Percentiles rank a stretch among this genome's conserved stretches.
Evolutionary conservation across 2,888 invertebrate species (phyloP).

Genomic region (Trachelus iudaicus): DNA sequence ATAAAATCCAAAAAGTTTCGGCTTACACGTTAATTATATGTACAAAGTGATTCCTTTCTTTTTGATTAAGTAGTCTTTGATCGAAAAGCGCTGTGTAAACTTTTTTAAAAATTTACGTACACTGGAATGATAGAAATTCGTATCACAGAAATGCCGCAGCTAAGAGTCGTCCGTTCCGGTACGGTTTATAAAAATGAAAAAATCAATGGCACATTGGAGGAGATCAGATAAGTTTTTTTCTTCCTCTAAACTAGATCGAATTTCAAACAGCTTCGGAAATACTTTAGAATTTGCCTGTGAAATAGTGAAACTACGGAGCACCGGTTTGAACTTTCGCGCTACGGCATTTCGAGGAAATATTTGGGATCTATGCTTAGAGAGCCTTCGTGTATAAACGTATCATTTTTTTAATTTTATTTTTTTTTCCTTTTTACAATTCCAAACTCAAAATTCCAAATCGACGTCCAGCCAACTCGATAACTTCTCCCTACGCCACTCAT

Average conservation of each 20-base stretch:
- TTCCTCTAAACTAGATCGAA: neutral
- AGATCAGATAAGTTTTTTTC: neutral
- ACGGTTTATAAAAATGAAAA: neutral
- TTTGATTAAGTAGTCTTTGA: conserved; percentile 38
- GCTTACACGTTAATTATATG: conserved; percentile 10
- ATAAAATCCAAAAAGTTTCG: neutral
- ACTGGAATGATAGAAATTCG: conserved; percentile 41
- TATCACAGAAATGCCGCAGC: conserved; percentile 41
- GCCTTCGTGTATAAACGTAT: conserved; percentile 15
- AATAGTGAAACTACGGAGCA: neutral
- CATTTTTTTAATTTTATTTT: neutral
- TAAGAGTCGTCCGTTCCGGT: neutral
- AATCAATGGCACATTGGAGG: neutral
- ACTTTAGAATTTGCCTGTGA: neutral
- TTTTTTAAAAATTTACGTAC: conserved; percentile 27
- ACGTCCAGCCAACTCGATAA: neutral
- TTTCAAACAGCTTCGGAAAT: neutral
- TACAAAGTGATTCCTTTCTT: conserved; percentile 21
- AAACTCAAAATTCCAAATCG: conserved; percentile 1
- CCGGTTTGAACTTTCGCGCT: conserved; percentile 1
- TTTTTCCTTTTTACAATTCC: conserved; percentile 3
- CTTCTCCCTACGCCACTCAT: neutral
- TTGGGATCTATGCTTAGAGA: conserved; percentile 33
- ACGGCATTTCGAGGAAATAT: conserved; percentile 34
- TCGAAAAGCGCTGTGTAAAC: conserved; percentile 25